A percentile compares a stretch with the other conserved stretches of the same genome.
Conservation (phyloP, 2,888 invertebrate genomes). For the Tupiocoris notatus region DNA sequence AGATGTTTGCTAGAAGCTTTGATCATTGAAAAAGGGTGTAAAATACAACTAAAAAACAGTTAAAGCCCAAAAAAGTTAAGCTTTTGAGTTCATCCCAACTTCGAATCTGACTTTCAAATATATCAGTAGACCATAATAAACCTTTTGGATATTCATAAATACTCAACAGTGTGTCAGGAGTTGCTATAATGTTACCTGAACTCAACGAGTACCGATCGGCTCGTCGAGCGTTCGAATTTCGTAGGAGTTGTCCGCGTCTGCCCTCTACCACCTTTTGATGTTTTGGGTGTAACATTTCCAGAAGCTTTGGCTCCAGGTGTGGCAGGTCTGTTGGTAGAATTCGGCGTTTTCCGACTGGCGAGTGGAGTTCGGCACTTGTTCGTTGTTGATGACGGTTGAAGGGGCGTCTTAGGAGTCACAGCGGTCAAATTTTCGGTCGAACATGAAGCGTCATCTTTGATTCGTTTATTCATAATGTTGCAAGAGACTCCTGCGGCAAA, state of each 20-base stretch:
- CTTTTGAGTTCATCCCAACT: too few relatives aligned
- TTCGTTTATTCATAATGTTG: conserved; percentile 5
- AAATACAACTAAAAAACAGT: too few relatives aligned
- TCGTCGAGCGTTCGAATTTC: conserved; percentile 5
- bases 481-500: conserved; percentile 8
- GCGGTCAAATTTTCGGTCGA: conserved; percentile 9
- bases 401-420: conserved; percentile 3
- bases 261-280: background rate
- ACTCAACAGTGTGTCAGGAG: too few relatives aligned
- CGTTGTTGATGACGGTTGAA: background rate
- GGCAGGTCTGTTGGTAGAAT: background rate
- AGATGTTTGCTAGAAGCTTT: too few relatives aligned
- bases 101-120: too few relatives aligned
- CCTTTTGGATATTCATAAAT: too few relatives aligned
- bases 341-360: conserved; percentile 8
- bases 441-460: conserved; percentile 7
- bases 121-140: too few relatives aligned
- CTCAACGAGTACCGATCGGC: conserved; percentile 27
- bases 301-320: background rate
- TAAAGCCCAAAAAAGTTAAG: too few relatives aligned
- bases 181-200: conserved; percentile 19
- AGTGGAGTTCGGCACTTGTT: background rate
- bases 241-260: conserved; percentile 14
- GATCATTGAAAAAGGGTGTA: background rate
- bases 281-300: conserved; percentile 7